Percentiles rank a stretch among this genome's conserved stretches.
Evolutionary conservation across 2,888 invertebrate species (phyloP).

Genomic region (Caenorhabditis imperialis): DNA sequence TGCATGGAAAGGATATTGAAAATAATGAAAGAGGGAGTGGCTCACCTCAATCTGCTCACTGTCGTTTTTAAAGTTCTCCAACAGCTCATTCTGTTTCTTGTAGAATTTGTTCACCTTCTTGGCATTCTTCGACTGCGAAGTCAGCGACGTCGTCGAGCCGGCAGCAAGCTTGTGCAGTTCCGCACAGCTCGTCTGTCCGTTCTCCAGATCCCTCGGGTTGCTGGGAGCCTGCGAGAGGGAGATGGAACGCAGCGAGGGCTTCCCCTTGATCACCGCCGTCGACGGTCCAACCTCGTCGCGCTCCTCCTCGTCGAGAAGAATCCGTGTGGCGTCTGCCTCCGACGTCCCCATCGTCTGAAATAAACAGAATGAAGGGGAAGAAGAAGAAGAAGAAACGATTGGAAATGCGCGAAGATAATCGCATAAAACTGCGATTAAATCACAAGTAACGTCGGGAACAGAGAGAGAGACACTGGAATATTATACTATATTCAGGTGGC

Average conservation of each 20-base stretch:
- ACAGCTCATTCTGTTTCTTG: slow-evolving; percentile 74
- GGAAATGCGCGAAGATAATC: slow-evolving; percentile 5
- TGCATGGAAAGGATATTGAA: too few relatives aligned
- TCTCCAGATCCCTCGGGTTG: slow-evolving; percentile 25
- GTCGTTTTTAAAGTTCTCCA: slow-evolving; percentile 76
- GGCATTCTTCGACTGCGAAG: slow-evolving; percentile 43
- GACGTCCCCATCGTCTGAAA: slow-evolving; percentile 2
- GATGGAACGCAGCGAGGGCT: slow-evolving; percentile 47
- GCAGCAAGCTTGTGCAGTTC: slow-evolving; percentile 41
- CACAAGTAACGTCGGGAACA: background rate
- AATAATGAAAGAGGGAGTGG: too few relatives aligned
- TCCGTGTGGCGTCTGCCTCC: slow-evolving; percentile 36
- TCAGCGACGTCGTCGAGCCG: slow-evolving; percentile 44
- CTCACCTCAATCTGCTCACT: slow-evolving; percentile 72
- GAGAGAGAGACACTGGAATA: background rate
- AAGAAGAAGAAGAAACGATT: background rate
- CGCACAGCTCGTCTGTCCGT: slow-evolving; percentile 32
- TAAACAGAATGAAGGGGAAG: background rate
- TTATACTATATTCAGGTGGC: slow-evolving; percentile 6
- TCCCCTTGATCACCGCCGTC: slow-evolving; percentile 5
- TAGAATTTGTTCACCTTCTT: slow-evolving; percentile 75
- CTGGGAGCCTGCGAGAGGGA: slow-evolving; percentile 43
- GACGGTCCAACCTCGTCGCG: slow-evolving; percentile 42
- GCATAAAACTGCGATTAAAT: slow-evolving; percentile 27
- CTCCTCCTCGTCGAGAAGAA: slow-evolving; percentile 46